These are phyloP conservation scores for Neodiprion fabricii DNA, from an alignment of 1,140 invertebrate genomes.

Conservation along the genomic window DNA sequence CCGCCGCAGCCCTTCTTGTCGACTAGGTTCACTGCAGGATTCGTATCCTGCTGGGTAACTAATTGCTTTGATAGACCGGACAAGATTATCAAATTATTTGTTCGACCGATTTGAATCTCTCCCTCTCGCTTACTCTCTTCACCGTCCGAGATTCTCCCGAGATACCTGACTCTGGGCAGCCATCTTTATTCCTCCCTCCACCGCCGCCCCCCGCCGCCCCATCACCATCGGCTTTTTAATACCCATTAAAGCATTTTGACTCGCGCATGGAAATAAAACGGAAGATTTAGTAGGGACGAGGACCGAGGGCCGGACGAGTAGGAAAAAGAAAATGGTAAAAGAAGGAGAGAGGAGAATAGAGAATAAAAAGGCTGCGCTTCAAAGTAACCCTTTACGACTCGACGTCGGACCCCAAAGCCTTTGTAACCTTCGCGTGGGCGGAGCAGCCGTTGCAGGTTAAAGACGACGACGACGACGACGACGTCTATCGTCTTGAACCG, in stretches of 20 bases:
- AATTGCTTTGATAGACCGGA: slow-evolving; percentile 46
- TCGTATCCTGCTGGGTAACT: slow-evolving; percentile 48
- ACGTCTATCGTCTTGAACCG: not conserved
- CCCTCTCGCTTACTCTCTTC: not conserved
- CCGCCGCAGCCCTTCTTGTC: slow-evolving; percentile 27
- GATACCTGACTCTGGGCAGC: not conserved
- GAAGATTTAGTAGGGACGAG: slow-evolving; percentile 7
- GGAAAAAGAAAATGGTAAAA: not conserved
- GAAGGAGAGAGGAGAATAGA: not conserved
- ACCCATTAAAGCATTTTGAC: slow-evolving; percentile 5
- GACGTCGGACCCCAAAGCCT: not conserved
- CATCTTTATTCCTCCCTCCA: no score
- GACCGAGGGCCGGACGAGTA: not conserved
- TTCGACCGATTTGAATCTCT: slow-evolving; percentile 40
- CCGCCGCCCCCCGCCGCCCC: not conserved
- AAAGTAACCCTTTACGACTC: slow-evolving; percentile 5
- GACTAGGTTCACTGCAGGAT: not conserved
- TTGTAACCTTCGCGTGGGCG: not conserved
- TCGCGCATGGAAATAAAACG: slow-evolving; percentile 2
- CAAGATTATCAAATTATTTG: slow-evolving; percentile 52
- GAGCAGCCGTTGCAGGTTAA: not conserved
- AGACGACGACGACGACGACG: not conserved
- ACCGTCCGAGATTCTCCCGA: not conserved
- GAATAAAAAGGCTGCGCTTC: slow-evolving; percentile 1
- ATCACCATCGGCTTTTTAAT: not conserved